Evolutionary conservation across 1,140 invertebrate genomes (phyloP).

Genomic region (Pentalonia nigronervosa): DNA sequence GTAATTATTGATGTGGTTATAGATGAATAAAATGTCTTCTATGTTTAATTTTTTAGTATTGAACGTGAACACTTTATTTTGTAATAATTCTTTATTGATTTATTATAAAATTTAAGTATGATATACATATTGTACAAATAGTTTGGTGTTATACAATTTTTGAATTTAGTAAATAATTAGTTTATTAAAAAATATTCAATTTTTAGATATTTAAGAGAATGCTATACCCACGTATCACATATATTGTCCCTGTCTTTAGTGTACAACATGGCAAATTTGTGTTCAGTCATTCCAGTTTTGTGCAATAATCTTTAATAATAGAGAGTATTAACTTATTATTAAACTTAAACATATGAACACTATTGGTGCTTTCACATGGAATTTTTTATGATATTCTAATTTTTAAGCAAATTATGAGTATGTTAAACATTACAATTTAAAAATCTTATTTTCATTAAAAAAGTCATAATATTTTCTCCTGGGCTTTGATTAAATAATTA

Average conservation of each 20-base stretch:
- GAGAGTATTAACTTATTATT: background rate
- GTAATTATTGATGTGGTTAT: background rate
- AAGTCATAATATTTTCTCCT: too few relatives aligned
- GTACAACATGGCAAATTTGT: background rate
- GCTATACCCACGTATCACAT: background rate
- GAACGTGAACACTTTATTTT: background rate
- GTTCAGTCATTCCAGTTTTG: background rate
- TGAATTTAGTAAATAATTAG: background rate
- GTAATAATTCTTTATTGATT: background rate
- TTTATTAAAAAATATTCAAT: background rate
- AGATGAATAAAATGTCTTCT: conserved; percentile 32
- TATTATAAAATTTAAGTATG: background rate
- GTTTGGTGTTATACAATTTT: background rate
- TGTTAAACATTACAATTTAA: background rate
- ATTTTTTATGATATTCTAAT: background rate
- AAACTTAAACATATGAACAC: background rate
- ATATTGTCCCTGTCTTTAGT: background rate
- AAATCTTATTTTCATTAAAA: background rate
- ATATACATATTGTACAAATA: background rate
- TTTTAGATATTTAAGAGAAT: background rate
- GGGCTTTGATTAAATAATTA: too few relatives aligned
- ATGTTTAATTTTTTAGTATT: background rate
- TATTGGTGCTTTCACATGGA: background rate
- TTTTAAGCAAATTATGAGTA: background rate
- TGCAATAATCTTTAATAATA: background rate